phyloP scores from a whole-genome alignment of 1,140 invertebrate species.

The Brachionus calyciflorus region DNA sequence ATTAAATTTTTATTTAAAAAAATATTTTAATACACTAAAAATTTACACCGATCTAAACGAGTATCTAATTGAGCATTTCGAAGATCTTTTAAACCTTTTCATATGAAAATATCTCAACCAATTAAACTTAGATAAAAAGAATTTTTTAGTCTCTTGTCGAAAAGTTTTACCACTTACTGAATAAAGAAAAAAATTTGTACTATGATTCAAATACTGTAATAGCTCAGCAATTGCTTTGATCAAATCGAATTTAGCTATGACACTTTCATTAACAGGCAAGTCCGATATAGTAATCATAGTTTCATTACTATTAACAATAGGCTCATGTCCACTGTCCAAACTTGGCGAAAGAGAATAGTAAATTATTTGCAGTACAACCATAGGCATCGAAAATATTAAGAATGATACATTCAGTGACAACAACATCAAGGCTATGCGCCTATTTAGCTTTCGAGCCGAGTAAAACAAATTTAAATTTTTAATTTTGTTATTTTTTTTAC shows the following conservation, averaged over 20 bases:
- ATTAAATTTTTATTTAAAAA: no score
- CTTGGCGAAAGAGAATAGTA: constrained; percentile 8
- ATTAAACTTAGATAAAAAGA: no score
- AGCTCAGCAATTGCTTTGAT: constrained; percentile 35
- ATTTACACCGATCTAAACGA: no score
- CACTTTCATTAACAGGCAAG: background rate
- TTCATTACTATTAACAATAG: background rate
- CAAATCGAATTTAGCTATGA: constrained; percentile 19
- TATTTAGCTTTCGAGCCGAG: background rate
- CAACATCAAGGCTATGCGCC: constrained; percentile 12
- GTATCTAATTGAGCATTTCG: no score
- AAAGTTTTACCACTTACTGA: background rate
- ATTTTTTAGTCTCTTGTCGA: background rate
- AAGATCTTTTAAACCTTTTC: no score
- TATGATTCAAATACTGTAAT: constrained; percentile 45
- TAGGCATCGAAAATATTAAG: constrained; percentile 28
- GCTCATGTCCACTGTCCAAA: background rate
- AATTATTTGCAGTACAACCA: constrained; percentile 37
- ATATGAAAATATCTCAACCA: background rate
- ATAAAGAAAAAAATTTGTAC: constrained; percentile 20
- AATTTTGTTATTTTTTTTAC: background rate
- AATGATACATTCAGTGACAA: constrained; percentile 19
- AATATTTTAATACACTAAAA: no score
- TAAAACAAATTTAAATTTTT: background rate
- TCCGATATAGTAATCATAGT: constrained; percentile 12